phyloP scores from a whole-genome alignment of 1,140 invertebrate species.

The Ectropis grisescens region DNA sequence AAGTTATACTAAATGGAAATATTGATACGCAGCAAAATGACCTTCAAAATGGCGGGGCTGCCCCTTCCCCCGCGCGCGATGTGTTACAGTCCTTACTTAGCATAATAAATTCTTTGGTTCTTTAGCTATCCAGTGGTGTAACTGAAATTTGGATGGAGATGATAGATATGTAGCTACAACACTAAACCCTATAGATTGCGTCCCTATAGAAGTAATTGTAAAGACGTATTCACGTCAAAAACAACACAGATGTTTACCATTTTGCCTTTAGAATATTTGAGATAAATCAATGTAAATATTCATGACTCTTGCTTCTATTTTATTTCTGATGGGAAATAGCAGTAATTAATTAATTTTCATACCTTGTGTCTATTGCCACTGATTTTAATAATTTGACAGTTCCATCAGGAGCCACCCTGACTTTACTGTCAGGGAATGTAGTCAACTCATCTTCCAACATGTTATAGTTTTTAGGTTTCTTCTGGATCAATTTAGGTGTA shows the following conservation, averaged over 20 bases:
- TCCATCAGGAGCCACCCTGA: slow-evolving; percentile 71
- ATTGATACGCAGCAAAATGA: background rate
- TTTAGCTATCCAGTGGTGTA: slow-evolving; percentile 1
- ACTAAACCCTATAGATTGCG: background rate
- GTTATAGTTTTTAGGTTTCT: slow-evolving; percentile 70
- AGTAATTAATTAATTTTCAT: no score
- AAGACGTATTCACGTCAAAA: no score
- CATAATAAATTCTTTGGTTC: background rate
- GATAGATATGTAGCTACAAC: slow-evolving; percentile 1
- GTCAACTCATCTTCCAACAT: slow-evolving; percentile 72
- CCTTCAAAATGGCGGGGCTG: background rate
- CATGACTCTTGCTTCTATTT: no score
- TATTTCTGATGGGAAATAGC: no score
- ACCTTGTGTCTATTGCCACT: no score
- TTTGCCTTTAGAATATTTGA: no score
- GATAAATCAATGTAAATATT: no score
- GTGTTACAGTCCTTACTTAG: no score
- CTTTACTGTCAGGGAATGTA: slow-evolving; percentile 58
- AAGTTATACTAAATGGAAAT: slow-evolving; percentile 2
- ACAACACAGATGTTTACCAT: no score
- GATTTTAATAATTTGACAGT: slow-evolving; percentile 46
- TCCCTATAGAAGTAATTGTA: no score
- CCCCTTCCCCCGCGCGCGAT: background rate
- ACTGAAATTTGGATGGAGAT: background rate
- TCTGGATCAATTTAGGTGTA: slow-evolving; percentile 36